A percentile compares a stretch with the other conserved stretches of the same genome.
Conservation (phyloP, 2,888 invertebrate species). For the Pterobdella sp. region DNA sequence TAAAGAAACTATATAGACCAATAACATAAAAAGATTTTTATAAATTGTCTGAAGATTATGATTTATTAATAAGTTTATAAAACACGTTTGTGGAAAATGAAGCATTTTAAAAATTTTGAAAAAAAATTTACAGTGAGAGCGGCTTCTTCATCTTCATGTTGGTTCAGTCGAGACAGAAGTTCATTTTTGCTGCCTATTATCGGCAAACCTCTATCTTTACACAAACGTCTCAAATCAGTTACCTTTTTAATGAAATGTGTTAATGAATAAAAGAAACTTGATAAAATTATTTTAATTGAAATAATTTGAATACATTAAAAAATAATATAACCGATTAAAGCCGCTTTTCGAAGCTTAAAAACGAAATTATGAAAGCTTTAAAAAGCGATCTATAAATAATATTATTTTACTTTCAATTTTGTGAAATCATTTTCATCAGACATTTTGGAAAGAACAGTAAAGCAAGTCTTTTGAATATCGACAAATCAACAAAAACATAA, state of each 20-base stretch:
- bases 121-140: background rate
- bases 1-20: no score
- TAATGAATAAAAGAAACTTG: background rate
- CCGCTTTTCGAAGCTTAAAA: background rate
- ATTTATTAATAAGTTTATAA: no score
- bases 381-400: background rate
- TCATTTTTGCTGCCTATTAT: constrained; percentile 21
- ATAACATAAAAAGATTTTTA: no score
- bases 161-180: constrained; percentile 8
- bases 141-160: constrained; percentile 4
- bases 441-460: background rate
- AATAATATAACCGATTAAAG: background rate
- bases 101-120: no score
- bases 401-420: constrained; percentile 2
- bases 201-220: constrained; percentile 15
- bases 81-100: no score
- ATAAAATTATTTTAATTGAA: background rate
- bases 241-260: background rate
- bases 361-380: background rate
- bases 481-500: background rate
- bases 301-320: background rate
- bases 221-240: constrained; percentile 16
- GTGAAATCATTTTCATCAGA: background rate
- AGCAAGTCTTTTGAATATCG: background rate
- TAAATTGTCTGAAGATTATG: no score